phyloP scores from a whole-genome alignment of 2,797 vertebrate genomes.

The Chrysocyon brachyurus region DNA sequence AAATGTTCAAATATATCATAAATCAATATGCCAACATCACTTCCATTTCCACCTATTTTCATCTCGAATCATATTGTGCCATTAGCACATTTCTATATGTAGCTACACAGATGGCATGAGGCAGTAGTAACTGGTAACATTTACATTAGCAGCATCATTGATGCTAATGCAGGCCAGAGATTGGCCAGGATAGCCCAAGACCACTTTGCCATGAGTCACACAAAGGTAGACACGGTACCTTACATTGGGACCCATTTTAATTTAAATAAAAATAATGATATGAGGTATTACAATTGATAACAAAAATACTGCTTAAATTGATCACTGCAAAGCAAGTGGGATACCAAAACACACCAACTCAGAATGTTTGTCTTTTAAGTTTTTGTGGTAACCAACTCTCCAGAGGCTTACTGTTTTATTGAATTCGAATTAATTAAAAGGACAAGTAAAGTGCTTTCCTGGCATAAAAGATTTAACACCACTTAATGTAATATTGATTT shows the following conservation, averaged over 20 bases:
- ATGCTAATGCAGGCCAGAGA: not conserved
- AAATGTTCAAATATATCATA: not conserved
- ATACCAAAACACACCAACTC: not conserved
- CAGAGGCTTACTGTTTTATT: constrained; percentile 63
- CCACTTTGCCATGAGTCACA: not conserved
- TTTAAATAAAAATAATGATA: not conserved
- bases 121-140: not conserved
- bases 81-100: not conserved
- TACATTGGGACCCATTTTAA: not conserved
- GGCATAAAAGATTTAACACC: constrained; percentile 74
- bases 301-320: not conserved
- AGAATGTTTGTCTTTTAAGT: not conserved
- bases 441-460: constrained; percentile 67
- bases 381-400: constrained; percentile 60
- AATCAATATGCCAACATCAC: not conserved
- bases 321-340: not conserved
- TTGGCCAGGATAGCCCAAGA: rapidly evolving
- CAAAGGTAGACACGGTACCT: not conserved
- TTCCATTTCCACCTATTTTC: not conserved
- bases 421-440: constrained; percentile 72
- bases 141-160: not conserved
- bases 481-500: constrained; percentile 85
- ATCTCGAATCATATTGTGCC: not conserved
- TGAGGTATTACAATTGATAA: not conserved
- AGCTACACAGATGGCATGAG: not conserved